Evolutionary conservation across 2,113 vertebrate species (phyloP).

Genomic region (Anser brachyrhynchus): DNA sequence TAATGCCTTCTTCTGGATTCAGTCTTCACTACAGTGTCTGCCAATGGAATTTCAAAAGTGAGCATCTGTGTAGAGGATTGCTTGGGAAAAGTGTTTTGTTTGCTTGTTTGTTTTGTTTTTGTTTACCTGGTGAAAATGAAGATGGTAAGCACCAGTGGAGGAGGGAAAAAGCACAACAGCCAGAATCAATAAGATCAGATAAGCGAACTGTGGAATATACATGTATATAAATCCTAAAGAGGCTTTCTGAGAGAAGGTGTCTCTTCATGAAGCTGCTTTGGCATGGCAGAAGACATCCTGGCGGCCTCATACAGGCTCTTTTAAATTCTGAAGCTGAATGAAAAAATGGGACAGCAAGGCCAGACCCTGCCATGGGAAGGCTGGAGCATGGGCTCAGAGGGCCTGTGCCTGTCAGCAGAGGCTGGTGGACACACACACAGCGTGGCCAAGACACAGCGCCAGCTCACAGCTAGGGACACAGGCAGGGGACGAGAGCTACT

Average conservation of each 20-base stretch:
- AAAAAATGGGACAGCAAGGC: neutral
- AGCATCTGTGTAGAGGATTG: neutral
- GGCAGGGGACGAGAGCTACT: neutral
- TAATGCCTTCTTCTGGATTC: neutral
- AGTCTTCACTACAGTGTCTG: neutral
- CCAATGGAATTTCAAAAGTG: neutral
- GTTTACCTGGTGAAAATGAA: neutral
- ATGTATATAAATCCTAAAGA: neutral
- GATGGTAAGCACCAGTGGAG: neutral
- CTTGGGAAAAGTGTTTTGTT: neutral
- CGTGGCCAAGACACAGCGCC: neutral
- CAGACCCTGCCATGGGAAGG: neutral
- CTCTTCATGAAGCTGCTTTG: neutral
- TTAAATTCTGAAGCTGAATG: neutral
- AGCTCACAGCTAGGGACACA: fast-evolving
- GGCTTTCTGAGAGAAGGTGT: neutral
- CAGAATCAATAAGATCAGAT: neutral
- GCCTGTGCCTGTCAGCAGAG: neutral
- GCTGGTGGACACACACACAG: fast-evolving
- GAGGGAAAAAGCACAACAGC: neutral
- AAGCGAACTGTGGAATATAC: neutral
- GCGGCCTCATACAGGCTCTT: neutral
- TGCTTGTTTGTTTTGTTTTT: no score
- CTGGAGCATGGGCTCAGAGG: neutral
- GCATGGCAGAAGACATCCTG: neutral